Conservation (phyloP, 2,797 vertebrate genomes). For the Sardinella longiceps region DNA sequence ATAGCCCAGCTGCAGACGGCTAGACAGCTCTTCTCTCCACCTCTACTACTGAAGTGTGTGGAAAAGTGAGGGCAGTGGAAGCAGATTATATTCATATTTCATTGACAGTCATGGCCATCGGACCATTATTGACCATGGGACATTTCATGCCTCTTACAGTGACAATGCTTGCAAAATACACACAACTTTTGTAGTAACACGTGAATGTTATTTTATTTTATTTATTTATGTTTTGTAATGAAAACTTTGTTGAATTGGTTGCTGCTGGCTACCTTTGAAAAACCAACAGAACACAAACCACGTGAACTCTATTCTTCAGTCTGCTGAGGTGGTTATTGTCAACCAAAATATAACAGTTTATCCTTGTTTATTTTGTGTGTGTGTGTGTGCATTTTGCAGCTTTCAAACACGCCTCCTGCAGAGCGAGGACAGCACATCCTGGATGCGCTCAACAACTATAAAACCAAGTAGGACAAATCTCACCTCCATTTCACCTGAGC, state of each 20-base stretch:
- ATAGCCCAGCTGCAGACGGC: too few species aligned
- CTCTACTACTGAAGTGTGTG: too few species aligned
- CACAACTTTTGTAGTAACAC: too few species aligned
- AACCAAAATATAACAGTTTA: neutral
- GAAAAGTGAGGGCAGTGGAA: too few species aligned
- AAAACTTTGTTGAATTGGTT: neutral
- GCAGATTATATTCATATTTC: too few species aligned
- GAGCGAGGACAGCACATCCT: slow-evolving; percentile 87
- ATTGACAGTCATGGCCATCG: too few species aligned
- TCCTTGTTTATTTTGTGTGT: neutral
- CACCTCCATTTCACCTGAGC: neutral
- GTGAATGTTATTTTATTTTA: too few species aligned
- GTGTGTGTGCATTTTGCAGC: slow-evolving; percentile 63
- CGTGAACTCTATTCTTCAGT: neutral
- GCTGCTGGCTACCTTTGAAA: neutral
- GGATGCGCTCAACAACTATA: slow-evolving; percentile 93
- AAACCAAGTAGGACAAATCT: slow-evolving; percentile 87
- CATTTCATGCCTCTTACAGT: too few species aligned
- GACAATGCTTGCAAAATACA: too few species aligned
- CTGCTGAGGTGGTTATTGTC: neutral
- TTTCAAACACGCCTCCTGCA: slow-evolving; percentile 82
- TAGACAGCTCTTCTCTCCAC: too few species aligned
- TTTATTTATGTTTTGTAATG: neutral
- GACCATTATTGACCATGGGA: too few species aligned
- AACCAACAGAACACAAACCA: neutral